Conservation (phyloP, 2,797 vertebrate genomes). For the Trachops cirrhosus region DNA sequence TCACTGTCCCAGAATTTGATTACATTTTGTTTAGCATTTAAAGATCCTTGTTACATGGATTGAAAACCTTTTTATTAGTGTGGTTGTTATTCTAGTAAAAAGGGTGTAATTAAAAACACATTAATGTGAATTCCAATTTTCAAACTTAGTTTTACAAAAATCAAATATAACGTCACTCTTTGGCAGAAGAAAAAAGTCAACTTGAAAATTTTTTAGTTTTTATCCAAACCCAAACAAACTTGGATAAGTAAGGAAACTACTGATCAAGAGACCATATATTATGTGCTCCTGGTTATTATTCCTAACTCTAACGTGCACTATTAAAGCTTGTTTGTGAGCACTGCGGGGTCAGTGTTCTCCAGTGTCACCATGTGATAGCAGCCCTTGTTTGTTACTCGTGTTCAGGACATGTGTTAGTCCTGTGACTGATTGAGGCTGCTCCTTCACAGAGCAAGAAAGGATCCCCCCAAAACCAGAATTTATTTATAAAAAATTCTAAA, state of each 20-base stretch:
- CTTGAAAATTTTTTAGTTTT: neutral
- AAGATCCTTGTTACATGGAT: neutral
- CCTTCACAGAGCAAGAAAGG: neutral
- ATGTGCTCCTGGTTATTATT: slow-evolving; percentile 7
- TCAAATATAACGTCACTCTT: neutral
- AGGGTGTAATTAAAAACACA: neutral
- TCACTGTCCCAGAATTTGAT: slow-evolving; percentile 18
- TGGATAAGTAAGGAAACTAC: neutral
- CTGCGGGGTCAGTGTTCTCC: neutral
- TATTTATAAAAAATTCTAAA: neutral
- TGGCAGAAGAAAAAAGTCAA: slow-evolving; percentile 9
- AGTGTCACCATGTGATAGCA: neutral
- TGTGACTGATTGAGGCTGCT: neutral
- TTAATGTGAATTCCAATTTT: slow-evolving; percentile 1
- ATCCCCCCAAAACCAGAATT: neutral
- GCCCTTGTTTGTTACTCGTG: neutral
- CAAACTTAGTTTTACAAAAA: neutral
- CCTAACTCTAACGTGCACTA: neutral
- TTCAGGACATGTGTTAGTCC: neutral
- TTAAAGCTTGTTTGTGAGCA: neutral
- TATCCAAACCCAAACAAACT: slow-evolving; percentile 6
- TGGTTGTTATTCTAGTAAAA: neutral
- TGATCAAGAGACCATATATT: neutral
- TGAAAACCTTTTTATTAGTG: neutral
- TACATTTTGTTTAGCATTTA: neutral